Evolutionary conservation across 1,140 invertebrate species (phyloP).

Genomic region (Leucophenga varia): DNA sequence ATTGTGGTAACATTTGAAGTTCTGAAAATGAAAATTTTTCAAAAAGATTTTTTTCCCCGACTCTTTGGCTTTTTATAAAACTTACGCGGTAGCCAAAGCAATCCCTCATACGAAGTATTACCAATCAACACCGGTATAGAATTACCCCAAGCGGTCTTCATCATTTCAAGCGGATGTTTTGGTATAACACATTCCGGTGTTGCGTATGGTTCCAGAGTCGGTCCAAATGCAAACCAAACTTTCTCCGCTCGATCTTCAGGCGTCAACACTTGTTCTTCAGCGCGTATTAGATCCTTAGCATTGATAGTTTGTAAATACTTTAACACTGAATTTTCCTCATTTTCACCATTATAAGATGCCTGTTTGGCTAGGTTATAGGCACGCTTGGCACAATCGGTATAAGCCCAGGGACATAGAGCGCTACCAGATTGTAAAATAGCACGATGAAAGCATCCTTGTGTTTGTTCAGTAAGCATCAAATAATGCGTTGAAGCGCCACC

Average conservation of each 20-base stretch:
- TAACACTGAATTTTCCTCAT: slow-evolving; percentile 44
- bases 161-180: slow-evolving; percentile 45
- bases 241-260: slow-evolving; percentile 32
- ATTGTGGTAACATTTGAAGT: no score
- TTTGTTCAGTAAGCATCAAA: slow-evolving; percentile 62
- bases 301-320: slow-evolving; percentile 35
- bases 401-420: slow-evolving; percentile 35
- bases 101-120: slow-evolving; percentile 52
- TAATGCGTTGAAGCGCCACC: slow-evolving; percentile 59
- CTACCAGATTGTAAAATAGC: slow-evolving; percentile 56
- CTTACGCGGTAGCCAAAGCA: slow-evolving; percentile 39
- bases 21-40: no score
- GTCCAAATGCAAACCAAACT: slow-evolving; percentile 41
- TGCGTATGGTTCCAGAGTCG: slow-evolving; percentile 50
- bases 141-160: slow-evolving; percentile 52
- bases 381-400: slow-evolving; percentile 28
- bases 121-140: slow-evolving; percentile 56
- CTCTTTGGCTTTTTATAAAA: no score
- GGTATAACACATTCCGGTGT: slow-evolving; percentile 44
- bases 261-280: slow-evolving; percentile 31
- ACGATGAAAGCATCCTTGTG: slow-evolving; percentile 57
- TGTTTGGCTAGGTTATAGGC: slow-evolving; percentile 37
- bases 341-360: slow-evolving; percentile 42
- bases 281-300: slow-evolving; percentile 62
- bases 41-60: no score